Evolutionary conservation across 1,140 invertebrate species (phyloP).

Genomic region (Drosophila paulistorum): DNA sequence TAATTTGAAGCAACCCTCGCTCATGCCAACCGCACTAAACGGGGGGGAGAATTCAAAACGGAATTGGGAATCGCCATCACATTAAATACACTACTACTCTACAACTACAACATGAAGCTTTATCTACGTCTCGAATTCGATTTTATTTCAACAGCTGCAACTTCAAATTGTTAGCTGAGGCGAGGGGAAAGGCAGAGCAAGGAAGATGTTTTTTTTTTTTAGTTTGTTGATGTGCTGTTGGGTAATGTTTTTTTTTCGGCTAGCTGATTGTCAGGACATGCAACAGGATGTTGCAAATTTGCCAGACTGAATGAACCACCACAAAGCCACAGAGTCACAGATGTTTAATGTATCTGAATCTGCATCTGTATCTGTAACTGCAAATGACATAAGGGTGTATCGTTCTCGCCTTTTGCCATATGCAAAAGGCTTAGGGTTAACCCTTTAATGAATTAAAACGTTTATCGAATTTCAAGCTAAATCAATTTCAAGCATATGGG

Average conservation of each 20-base stretch:
- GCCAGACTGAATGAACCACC: conserved; percentile 13
- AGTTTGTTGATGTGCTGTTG: not conserved
- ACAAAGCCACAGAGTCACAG: conserved; percentile 41
- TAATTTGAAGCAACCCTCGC: conserved; percentile 60
- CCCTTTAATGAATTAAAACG: conserved; percentile 40
- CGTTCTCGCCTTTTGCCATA: not conserved
- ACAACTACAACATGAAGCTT: not conserved
- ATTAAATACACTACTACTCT: conserved; percentile 19
- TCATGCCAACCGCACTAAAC: conserved; percentile 49
- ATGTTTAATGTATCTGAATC: conserved; percentile 37
- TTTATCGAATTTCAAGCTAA: conserved; percentile 58
- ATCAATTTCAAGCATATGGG: conserved; percentile 65
- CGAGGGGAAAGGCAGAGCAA: not conserved
- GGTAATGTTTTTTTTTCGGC: conserved; percentile 9
- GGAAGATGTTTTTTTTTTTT: conserved; percentile 8
- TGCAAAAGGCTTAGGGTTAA: conserved; percentile 45
- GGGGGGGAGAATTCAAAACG: conserved; percentile 14
- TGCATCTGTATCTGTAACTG: conserved; percentile 1
- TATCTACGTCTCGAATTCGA: conserved; percentile 6
- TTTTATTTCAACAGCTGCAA: conserved; percentile 39
- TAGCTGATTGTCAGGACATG: conserved; percentile 41
- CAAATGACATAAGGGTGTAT: conserved; percentile 2
- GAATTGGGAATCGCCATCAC: conserved; percentile 27
- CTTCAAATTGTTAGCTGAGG: not conserved
- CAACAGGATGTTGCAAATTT: conserved; percentile 73